These are phyloP conservation scores for Papilio polytes DNA, from an alignment of 1,140 invertebrate genomes.

Conservation along the genomic window DNA sequence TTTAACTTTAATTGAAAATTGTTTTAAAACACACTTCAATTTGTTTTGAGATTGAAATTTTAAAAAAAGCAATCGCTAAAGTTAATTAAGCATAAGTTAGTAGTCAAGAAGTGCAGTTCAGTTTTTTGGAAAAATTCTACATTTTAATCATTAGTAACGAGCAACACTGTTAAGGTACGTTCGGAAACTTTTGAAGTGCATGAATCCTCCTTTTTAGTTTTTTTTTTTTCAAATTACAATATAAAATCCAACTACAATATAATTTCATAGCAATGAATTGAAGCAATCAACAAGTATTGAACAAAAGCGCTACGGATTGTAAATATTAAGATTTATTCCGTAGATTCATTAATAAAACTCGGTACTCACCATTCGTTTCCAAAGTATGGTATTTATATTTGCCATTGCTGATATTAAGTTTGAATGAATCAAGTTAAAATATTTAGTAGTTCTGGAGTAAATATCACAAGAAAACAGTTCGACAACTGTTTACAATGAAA, in stretches of 20 bases:
- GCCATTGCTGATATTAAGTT: conserved; percentile 54
- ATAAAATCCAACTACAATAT: not conserved
- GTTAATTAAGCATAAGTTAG: not conserved
- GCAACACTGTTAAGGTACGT: conserved; percentile 1
- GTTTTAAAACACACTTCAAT: not conserved
- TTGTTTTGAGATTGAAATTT: not conserved
- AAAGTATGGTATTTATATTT: conserved; percentile 66
- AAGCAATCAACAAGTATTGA: conserved; percentile 20
- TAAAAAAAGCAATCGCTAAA: not conserved
- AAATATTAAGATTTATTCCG: not conserved
- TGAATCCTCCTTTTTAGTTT: not conserved
- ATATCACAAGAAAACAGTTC: conserved; percentile 40
- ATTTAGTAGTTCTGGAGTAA: not conserved
- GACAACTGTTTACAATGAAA: conserved; percentile 26
- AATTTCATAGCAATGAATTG: not conserved
- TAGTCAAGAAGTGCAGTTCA: not conserved
- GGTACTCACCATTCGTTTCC: conserved; percentile 69
- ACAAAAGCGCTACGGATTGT: not conserved
- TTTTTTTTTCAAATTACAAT: too few relatives aligned
- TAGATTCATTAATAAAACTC: conserved; percentile 27
- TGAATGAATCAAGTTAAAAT: not conserved
- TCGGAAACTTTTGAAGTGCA: not conserved
- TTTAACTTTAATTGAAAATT: too few relatives aligned
- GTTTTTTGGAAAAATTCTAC: not conserved
- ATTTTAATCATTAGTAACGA: not conserved